Percentiles rank a stretch among this genome's conserved stretches.
Evolutionary conservation across 2,797 vertebrate genomes (phyloP).

Genomic region (Lepilemur ruficaudatus): DNA sequence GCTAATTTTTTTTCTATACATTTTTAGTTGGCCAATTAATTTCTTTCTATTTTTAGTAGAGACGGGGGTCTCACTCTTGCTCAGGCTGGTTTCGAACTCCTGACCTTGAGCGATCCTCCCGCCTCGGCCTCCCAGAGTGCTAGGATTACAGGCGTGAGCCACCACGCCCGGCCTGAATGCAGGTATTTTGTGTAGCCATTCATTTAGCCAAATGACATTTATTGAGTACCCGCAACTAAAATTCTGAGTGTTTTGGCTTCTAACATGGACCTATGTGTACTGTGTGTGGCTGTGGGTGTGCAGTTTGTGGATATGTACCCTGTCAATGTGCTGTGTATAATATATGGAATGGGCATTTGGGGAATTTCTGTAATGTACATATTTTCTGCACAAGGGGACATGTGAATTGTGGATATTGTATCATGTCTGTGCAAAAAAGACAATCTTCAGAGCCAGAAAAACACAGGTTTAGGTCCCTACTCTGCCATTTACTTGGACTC

Average conservation of each 20-base stretch:
- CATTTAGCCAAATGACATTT: neutral
- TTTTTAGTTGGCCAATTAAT: too few species aligned
- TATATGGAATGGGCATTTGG: neutral
- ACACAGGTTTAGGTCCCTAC: neutral
- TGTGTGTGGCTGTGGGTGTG: neutral
- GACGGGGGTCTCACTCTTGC: too few species aligned
- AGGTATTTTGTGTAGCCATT: neutral
- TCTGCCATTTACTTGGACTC: neutral
- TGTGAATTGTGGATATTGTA: neutral
- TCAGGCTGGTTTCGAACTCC: too few species aligned
- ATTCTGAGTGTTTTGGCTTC: neutral
- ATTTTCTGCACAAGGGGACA: neutral
- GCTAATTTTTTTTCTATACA: too few species aligned
- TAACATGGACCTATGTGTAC: neutral
- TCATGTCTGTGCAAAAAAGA: neutral
- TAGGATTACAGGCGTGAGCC: too few species aligned
- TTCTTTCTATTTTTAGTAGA: too few species aligned
- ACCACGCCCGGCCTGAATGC: neutral
- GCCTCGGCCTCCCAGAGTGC: too few species aligned
- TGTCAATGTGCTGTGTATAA: neutral
- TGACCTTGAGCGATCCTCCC: too few species aligned
- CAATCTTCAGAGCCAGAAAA: neutral
- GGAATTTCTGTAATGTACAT: neutral
- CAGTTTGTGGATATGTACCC: neutral
- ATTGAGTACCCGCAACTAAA: neutral